phyloP scores from a whole-genome alignment of 2,113 vertebrate genomes.

The Dicrurus megarhynchus region DNA sequence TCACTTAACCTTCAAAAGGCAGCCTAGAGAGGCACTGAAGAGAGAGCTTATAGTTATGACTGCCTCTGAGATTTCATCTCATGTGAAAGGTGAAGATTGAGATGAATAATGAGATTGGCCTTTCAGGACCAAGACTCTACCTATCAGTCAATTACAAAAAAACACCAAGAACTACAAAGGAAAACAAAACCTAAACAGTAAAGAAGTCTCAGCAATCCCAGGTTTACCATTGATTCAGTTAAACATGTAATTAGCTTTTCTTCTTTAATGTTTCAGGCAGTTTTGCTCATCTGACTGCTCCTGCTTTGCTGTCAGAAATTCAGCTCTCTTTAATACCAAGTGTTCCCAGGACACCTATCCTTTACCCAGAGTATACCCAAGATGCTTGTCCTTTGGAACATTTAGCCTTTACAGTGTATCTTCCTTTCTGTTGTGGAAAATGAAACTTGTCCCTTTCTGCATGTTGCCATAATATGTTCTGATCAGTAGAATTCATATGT shows the following conservation, averaged over 20 bases:
- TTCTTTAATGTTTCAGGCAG: background rate
- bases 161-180: background rate
- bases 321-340: background rate
- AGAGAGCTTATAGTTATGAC: background rate
- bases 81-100: slow-evolving; percentile 33
- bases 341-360: background rate
- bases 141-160: background rate
- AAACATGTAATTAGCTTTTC: background rate
- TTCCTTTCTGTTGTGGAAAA: slow-evolving; percentile 23
- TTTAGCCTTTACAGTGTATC: background rate
- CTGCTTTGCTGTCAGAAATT: background rate
- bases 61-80: slow-evolving; percentile 23
- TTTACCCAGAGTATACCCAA: slow-evolving; percentile 16
- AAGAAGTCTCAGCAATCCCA: background rate
- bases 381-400: slow-evolving; percentile 30
- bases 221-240: background rate
- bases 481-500: slow-evolving; percentile 23
- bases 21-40: slow-evolving; percentile 8
- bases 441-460: background rate
- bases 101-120: slow-evolving; percentile 39
- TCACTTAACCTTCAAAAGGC: slow-evolving; percentile 62
- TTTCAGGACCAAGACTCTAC: background rate
- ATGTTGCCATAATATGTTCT: background rate
- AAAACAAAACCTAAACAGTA: background rate
- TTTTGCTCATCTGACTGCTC: background rate